Evolutionary conservation across 2,888 invertebrate species (phyloP).

Genomic region (Ptychoptera contaminata): DNA sequence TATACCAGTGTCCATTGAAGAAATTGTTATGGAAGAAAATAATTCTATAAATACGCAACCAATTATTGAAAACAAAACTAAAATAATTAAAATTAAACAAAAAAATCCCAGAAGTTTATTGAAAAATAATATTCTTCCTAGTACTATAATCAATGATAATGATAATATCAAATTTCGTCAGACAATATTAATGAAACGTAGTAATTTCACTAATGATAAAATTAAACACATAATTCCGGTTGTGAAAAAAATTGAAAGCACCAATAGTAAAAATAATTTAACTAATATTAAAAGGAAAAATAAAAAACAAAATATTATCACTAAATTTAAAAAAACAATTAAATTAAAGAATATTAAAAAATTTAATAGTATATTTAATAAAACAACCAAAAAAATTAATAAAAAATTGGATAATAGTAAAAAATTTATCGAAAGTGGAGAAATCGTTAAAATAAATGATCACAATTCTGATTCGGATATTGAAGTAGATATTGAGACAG

Average conservation of each 20-base stretch:
- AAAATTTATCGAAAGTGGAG: too few relatives aligned
- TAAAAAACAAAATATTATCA: background rate
- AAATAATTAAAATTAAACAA: background rate
- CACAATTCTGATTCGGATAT: constrained; percentile 38
- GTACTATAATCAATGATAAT: too few relatives aligned
- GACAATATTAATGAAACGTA: constrained; percentile 10
- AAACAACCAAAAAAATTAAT: background rate
- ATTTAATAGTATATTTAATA: background rate
- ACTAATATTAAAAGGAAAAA: background rate
- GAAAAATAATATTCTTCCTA: constrained; percentile 5
- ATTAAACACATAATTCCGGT: background rate
- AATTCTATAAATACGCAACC: background rate
- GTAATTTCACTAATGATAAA: constrained; percentile 7
- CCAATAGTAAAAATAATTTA: background rate
- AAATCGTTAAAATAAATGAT: constrained; percentile 14
- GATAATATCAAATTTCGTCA: constrained; percentile 11
- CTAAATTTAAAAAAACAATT: constrained; percentile 8
- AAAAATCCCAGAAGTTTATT: constrained; percentile 7
- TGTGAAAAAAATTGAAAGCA: background rate
- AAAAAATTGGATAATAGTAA: background rate
- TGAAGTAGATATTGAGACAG: constrained; percentile 43
- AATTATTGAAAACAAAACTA: background rate
- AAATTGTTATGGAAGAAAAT: constrained; percentile 11
- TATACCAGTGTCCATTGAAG: constrained; percentile 37
- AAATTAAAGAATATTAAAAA: constrained; percentile 6